Conservation (phyloP, 2,797 vertebrate genomes). For the Falco biarmicus region DNA sequence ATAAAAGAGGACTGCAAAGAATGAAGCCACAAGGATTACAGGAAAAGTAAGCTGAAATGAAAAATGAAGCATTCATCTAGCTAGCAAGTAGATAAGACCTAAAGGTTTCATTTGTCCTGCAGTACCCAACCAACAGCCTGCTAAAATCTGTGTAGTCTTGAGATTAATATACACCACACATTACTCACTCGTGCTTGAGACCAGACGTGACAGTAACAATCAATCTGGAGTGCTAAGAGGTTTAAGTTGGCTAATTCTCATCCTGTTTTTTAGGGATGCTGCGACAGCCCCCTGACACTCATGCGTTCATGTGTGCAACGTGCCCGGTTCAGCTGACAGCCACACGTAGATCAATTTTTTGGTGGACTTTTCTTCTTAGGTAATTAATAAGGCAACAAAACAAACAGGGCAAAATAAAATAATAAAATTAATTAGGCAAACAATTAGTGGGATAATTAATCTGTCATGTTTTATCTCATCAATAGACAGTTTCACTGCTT, state of each 20-base stretch:
- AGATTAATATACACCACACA: neutral
- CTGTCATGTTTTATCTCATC: neutral
- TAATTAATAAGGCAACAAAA: neutral
- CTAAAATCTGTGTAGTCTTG: neutral
- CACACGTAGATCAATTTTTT: neutral
- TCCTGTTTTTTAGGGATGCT: neutral
- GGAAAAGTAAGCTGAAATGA: neutral
- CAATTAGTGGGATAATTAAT: neutral
- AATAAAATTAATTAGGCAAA: neutral
- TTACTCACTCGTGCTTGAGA: neutral
- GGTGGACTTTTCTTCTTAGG: neutral
- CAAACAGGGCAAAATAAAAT: neutral
- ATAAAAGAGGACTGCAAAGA: neutral
- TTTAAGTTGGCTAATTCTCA: conserved; percentile 29
- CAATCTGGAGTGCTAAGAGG: conserved; percentile 35
- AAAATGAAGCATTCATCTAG: neutral
- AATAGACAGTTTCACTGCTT: neutral
- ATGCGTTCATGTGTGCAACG: neutral
- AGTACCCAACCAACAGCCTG: neutral
- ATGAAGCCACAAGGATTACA: neutral
- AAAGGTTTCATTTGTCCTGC: neutral
- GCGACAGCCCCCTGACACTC: neutral
- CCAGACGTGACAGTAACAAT: neutral
- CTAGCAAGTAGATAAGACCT: neutral
- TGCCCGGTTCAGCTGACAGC: neutral